Base-by-base conservation (phyloP, 2,113 vertebrate species). In the Jacana jacana region DNA sequence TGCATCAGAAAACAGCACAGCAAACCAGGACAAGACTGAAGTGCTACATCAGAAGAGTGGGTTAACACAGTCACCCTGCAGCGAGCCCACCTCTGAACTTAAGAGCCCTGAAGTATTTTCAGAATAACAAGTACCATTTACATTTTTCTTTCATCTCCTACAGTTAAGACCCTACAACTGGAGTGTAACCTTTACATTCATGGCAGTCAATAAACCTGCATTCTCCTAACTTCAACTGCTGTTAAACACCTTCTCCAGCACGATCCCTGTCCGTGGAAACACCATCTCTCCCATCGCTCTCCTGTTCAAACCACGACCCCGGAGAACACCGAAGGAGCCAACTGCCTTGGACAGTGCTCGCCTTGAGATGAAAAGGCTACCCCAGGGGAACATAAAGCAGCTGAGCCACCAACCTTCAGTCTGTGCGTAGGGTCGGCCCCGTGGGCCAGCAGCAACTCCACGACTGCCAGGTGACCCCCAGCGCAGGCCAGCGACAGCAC, bases 361-460 rank as follows among this genome's bases (percentile, higher is more conserved):
- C 14, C 89, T 55, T 24, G 23, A 40, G 25, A 37, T 1, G 3
- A 46, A 46, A 42, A 46, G 28, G 6, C 27, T 2, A 9, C 17
- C 18, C 42, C 49, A 55, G 42, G 54, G 80, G 40, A 22, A 52
- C 60, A 48, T 0, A 17, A 40, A 35, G 31, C 5, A 72, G 42
- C 1, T 24, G 52, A 86, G 42, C 7, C 7, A 94, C 97, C 81
- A 98, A 99, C 99, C 98, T 99, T 99, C 96, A 99, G 95, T 98
- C 99, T 99, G 97, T 99, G 99, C 27, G 99, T 99, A 89, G 99
- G 99, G 98, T 99, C 99, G 58, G 99, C 99, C 89, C 99, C 99
- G 77, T 99, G 99, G 73, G 99, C 99, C 70, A 99, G 98, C 95
- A 99, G 98, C 89, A 99, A 98, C 97, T 99, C 99, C 89, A 99